Base-by-base conservation (phyloP, 1,140 invertebrate genomes). In the Trichonephila inaurata region DNA sequence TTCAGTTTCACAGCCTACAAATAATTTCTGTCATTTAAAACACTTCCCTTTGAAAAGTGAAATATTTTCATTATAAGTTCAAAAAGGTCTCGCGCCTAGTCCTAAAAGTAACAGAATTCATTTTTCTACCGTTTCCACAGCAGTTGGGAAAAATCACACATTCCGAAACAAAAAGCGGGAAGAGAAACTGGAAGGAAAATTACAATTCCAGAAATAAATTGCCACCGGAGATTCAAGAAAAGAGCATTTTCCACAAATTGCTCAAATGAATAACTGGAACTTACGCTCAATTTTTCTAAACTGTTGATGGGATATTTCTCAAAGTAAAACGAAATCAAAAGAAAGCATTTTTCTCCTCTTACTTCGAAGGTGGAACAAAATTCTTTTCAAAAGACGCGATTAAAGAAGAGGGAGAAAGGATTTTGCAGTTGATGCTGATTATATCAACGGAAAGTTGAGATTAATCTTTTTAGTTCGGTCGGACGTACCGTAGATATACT, bases 191-290 rank as follows among this genome's bases (percentile, higher is more conserved):
- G 69, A 81, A 28, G 21, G 60, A 82, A 51, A 82, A 62, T 44
- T 64, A 91, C 40, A 61, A 91, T 58, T 82, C 58, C n/a, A 21
- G 77, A 82, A 91, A 91, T 91, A 82, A 91, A 91, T 91, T 91
- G 89, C 89, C 58, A 62, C 51, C 69, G 16, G 72, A 33, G 33
- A 82, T 69, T 82, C 33, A 33, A 51, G 33, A 82, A 91, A 87
- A 82, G 24, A 91, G 18, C 33, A 24, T 81, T 91, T 82, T 62
- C 72, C 69, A 61, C 64, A 91, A 91, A 82, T 91, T 81, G 51
- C 58, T 82, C 72, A 91, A 91, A 91, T 91, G 77, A 91, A 91
- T 91, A 82, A 91, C 87, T 18, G 58, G 58, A 91, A 82, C 72
- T 91, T 69, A 91, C 60, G 16, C 8, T 21, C 88, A 33, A 24